These are phyloP conservation scores for Proisotoma minuta DNA, from an alignment of 2,888 invertebrate species.

Conservation along the genomic window DNA sequence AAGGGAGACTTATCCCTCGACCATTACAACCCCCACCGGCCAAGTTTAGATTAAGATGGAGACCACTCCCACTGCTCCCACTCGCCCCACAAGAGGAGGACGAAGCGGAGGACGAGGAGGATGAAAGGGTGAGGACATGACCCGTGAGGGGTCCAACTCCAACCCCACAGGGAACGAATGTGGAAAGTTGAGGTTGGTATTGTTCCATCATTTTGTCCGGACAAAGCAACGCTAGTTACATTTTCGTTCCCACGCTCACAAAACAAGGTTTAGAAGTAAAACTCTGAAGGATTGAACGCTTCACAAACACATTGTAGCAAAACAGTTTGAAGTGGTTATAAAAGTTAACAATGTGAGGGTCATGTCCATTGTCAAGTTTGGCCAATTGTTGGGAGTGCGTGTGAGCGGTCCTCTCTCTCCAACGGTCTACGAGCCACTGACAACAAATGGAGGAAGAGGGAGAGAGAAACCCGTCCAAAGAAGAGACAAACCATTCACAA, in stretches of 20 bases:
- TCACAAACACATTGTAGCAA: no score
- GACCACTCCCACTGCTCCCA: slow-evolving; percentile 29
- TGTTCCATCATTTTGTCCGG: slow-evolving; percentile 2
- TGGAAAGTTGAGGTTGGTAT: slow-evolving; percentile 7
- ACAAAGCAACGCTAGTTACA: background rate
- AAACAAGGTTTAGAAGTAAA: background rate
- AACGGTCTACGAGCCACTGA: no score
- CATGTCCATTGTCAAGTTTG: no score
- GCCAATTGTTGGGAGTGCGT: no score
- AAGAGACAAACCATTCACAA: no score
- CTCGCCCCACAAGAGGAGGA: background rate
- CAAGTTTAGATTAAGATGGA: slow-evolving; percentile 30
- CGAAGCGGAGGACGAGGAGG: slow-evolving; percentile 12
- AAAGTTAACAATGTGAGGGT: no score
- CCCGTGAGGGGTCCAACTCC: background rate
- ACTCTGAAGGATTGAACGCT: no score
- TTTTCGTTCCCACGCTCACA: background rate
- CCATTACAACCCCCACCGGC: slow-evolving; percentile 17
- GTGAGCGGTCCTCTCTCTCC: no score
- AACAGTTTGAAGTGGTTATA: no score
- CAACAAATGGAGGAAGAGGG: no score
- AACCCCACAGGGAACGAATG: slow-evolving; percentile 10
- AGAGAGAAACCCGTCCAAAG: no score
- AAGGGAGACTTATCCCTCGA: background rate
- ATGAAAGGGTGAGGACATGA: slow-evolving; percentile 5